phyloP scores from a whole-genome alignment of 2,113 vertebrate genomes.

The Brevimyrus niger region DNA sequence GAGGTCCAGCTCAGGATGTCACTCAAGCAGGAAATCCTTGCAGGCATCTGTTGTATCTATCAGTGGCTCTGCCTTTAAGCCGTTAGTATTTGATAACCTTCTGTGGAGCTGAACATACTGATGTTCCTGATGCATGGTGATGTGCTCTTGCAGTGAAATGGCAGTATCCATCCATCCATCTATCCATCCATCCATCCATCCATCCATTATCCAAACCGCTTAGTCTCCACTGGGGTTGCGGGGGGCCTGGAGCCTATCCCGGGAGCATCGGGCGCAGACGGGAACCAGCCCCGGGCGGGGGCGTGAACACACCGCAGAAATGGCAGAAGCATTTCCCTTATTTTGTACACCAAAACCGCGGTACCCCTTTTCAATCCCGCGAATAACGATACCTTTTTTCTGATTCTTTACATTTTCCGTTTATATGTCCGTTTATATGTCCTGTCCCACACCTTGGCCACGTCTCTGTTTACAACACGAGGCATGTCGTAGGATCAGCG shows the following conservation, averaged over 20 bases:
- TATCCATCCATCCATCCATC: too few relatives aligned
- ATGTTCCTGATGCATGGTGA: neutral
- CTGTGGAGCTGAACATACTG: neutral
- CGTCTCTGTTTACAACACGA: neutral
- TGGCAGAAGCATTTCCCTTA: neutral
- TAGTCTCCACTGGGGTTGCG: too few relatives aligned
- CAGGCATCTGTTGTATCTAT: neutral
- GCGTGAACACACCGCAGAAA: neutral
- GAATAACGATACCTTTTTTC: neutral
- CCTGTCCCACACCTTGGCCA: neutral
- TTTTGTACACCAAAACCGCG: neutral
- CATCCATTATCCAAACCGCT: too few relatives aligned
- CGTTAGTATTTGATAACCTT: neutral
- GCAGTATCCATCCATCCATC: neutral
- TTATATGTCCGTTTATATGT: too few relatives aligned
- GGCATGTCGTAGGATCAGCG: neutral
- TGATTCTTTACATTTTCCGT: neutral
- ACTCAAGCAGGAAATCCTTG: slow-evolving; percentile 11
- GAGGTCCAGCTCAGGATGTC: slow-evolving; percentile 9
- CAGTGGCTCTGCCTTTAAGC: neutral
- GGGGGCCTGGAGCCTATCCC: too few relatives aligned
- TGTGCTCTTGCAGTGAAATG: neutral
- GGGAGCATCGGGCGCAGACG: too few relatives aligned
- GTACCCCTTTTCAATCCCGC: neutral
- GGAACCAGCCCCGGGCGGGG: too few relatives aligned